Conservation (phyloP, 2,888 invertebrate species). For the Pollenia amentaria region DNA sequence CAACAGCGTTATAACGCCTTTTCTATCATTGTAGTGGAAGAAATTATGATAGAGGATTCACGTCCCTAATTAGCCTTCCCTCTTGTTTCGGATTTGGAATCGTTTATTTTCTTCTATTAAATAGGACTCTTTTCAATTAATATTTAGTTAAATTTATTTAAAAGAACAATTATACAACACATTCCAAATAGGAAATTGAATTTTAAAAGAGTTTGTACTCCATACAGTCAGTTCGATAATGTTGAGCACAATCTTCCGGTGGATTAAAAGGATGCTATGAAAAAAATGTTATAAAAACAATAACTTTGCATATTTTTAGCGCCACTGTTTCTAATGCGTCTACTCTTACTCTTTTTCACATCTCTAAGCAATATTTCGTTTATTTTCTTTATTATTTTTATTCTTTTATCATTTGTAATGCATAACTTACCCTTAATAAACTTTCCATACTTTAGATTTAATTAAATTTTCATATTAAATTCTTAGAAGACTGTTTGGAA, state of each 20-base stretch:
- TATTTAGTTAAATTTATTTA: not conserved
- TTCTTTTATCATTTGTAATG: slow-evolving; percentile 48
- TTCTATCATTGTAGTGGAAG: too few relatives aligned
- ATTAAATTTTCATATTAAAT: slow-evolving; percentile 66
- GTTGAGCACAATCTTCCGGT: not conserved
- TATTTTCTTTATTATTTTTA: slow-evolving; percentile 8
- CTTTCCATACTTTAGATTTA: slow-evolving; percentile 47
- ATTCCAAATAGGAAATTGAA: not conserved
- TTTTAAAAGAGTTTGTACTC: not conserved
- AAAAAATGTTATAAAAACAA: not conserved
- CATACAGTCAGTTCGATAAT: not conserved
- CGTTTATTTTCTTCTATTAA: not conserved
- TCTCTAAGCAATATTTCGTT: slow-evolving; percentile 28
- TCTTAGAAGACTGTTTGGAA: slow-evolving; percentile 5
- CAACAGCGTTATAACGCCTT: too few relatives aligned
- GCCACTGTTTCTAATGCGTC: slow-evolving; percentile 28
- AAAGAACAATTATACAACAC: not conserved
- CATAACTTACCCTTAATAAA: slow-evolving; percentile 64
- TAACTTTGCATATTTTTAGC: not conserved
- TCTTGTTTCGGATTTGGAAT: too few relatives aligned
- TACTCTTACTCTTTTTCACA: not conserved
- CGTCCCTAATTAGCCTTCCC: too few relatives aligned
- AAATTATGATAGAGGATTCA: too few relatives aligned
- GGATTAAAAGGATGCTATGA: not conserved
- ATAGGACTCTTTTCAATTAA: not conserved